Evolutionary conservation across 2,888 invertebrate species (phyloP).

Genomic region (Muscina levida): DNA sequence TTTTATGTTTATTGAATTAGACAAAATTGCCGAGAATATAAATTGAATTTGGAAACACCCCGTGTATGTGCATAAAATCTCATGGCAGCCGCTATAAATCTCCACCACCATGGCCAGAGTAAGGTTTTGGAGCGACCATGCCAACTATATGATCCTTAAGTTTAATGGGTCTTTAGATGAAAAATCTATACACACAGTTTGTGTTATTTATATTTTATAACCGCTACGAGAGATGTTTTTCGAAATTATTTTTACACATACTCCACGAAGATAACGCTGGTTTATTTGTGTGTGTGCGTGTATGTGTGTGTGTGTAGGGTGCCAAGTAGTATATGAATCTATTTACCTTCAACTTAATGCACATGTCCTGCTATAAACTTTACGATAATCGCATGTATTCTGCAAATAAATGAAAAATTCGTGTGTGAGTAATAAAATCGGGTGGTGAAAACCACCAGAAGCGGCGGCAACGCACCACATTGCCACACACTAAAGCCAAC

Average conservation of each 20-base stretch:
- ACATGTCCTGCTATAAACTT: constrained; percentile 64
- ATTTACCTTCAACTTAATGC: constrained; percentile 51
- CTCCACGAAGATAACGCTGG: neutral
- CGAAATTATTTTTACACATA: constrained; percentile 27
- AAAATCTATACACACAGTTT: constrained; percentile 32
- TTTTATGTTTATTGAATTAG: constrained; percentile 24
- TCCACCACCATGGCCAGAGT: neutral
- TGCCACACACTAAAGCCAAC: constrained; percentile 1
- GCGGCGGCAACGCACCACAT: neutral
- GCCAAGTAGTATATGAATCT: constrained; percentile 26
- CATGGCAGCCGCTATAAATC: neutral
- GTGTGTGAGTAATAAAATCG: constrained; percentile 56
- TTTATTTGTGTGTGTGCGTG: neutral
- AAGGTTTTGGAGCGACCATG: neutral
- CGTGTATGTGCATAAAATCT: neutral
- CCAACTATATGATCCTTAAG: constrained; percentile 9
- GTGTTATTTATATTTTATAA: constrained; percentile 39
- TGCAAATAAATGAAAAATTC: constrained; percentile 61
- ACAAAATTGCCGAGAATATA: constrained; percentile 13
- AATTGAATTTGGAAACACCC: constrained; percentile 7
- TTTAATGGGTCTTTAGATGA: constrained; percentile 30
- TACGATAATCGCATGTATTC: constrained; percentile 63
- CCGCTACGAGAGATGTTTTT: constrained; percentile 38
- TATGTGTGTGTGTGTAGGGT: neutral
- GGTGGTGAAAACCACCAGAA: constrained; percentile 6